Evolutionary conservation across 2,113 vertebrate genomes (phyloP).

Genomic region (Madoqua kirkii): DNA sequence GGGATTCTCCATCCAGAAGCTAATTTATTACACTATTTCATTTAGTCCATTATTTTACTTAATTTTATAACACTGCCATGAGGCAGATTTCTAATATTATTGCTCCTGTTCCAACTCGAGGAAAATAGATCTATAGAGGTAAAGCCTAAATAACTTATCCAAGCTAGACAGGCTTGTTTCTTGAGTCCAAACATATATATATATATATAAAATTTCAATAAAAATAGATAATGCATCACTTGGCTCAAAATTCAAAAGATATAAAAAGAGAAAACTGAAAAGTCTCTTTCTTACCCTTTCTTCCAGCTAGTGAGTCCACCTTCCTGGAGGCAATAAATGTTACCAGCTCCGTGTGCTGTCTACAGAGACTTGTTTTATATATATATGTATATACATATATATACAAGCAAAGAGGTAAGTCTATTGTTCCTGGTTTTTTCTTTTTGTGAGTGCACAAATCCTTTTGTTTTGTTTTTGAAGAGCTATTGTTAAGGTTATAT

Average conservation of each 20-base stretch:
- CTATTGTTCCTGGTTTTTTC: not conserved
- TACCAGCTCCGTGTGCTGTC: not conserved
- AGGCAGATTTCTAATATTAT: not conserved
- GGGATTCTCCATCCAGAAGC: not conserved
- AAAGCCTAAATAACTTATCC: not conserved
- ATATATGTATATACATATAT: not conserved
- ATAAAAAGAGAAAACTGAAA: not conserved
- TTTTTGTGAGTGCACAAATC: not conserved
- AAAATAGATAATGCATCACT: not conserved
- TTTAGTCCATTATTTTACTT: not conserved
- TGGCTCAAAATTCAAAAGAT: not conserved
- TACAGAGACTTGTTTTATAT: not conserved
- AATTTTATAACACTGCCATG: not conserved
- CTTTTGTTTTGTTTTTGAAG: constrained; percentile 25
- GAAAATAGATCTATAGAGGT: not conserved
- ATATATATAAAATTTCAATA: not conserved
- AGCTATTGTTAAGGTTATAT: not conserved
- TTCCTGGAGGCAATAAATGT: not conserved
- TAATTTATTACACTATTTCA: not conserved
- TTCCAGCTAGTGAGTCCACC: not conserved
- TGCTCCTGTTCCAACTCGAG: not conserved
- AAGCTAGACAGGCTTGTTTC: not conserved
- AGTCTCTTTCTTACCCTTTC: not conserved
- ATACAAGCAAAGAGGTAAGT: not conserved
- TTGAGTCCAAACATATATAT: not conserved